Conservation (phyloP, 1,140 invertebrate genomes). For the Drosophila lowei region DNA sequence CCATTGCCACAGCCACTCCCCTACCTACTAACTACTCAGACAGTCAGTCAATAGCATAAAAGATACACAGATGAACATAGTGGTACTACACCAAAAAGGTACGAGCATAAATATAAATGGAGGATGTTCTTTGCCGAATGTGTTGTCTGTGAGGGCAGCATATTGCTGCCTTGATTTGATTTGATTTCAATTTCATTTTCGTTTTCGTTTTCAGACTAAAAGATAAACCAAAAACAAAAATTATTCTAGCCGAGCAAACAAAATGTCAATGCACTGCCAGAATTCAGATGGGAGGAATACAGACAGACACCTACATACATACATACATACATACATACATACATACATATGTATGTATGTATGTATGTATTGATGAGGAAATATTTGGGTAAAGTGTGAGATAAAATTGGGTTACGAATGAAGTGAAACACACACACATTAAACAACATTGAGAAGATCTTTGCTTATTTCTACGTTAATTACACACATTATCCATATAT, state of each 20-base stretch:
- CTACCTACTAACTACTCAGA: slow-evolving; percentile 50
- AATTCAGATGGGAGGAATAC: background rate
- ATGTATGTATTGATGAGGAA: background rate
- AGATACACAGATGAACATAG: slow-evolving; percentile 16
- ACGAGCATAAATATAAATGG: slow-evolving; percentile 22
- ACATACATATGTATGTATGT: background rate
- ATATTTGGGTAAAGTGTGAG: background rate
- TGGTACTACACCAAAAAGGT: slow-evolving; percentile 40
- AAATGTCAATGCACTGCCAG: slow-evolving; percentile 10
- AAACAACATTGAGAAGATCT: slow-evolving; percentile 5
- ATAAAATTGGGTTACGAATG: no score
- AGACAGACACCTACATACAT: background rate
- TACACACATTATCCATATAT: slow-evolving; percentile 34
- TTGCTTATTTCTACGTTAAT: slow-evolving; percentile 16
- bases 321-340: background rate
- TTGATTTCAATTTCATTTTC: slow-evolving; percentile 40
- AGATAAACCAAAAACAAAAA: slow-evolving; percentile 26
- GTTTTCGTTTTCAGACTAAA: slow-evolving; percentile 14
- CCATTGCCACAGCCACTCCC: slow-evolving; percentile 14
- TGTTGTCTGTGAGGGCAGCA: slow-evolving; percentile 16
- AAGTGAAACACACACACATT: background rate
- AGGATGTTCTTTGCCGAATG: slow-evolving; percentile 3
- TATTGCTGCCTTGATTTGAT: slow-evolving; percentile 48
- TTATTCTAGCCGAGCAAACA: slow-evolving; percentile 19
- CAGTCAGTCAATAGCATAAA: slow-evolving; percentile 68